Base-by-base conservation (phyloP, 2,888 invertebrate species). In the Anoplius nigerrimus region DNA sequence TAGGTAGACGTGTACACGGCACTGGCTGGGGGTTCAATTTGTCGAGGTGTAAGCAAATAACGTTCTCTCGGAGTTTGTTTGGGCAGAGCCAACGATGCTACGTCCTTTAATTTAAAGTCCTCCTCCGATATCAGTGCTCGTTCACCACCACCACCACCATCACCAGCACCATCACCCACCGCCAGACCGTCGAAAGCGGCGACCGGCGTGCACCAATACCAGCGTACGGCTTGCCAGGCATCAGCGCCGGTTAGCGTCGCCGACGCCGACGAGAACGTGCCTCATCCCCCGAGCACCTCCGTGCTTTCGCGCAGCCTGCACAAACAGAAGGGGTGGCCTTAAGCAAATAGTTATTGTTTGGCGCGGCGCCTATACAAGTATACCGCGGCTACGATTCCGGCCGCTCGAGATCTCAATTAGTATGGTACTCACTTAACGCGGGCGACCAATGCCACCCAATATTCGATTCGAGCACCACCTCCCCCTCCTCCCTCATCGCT, bases 251-350 rank as follows among this genome's bases (percentile, higher is more conserved):
- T 46, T 65, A 69, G 60, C 69, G 66, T 55, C 62, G 59, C 43
- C 62, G 64, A 42, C 48, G 48, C 34, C 65, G 56, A 57, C 69
- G 63, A 58, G n/a, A 56, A 58, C 62, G 56, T 52, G 55, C 66
- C 71, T 74, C 78, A 70, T 73, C 72, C 71, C 60, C n/a, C 70
- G 58, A 63, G 59, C 66, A 66, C 48, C 74, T 76, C 42, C 76
- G 66, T 74, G 75, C 75, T 81, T 81, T 78, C 80, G 76, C 75
- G 62, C 76, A 74, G 82, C 79, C 81, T 86, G 77, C 72, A 78
- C 84, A 87, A 86, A 86, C 79, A 86, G 78, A 84, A 85, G 83
- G 87, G 87, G 86, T 86, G 86, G 83, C 85, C 83, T 84, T 82
- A 73, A 80, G 82, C 82, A 87, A 87, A 87, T 84, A 87, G 82